Evolutionary conservation across 2,888 invertebrate species (phyloP).

Genomic region (Aplocera efformata): DNA sequence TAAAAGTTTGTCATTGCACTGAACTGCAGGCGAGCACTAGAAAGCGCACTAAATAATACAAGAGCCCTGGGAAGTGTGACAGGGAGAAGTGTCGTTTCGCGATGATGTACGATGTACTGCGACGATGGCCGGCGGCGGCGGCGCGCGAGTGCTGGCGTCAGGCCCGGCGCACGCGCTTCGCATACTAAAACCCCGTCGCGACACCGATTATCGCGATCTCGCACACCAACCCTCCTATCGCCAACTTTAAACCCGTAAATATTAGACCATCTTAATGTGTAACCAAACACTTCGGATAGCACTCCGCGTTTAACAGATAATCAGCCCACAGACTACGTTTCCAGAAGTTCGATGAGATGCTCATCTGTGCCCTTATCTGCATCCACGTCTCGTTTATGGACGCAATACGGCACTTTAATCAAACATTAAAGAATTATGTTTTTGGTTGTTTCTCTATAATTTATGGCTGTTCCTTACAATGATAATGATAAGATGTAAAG

Average conservation of each 20-base stretch:
- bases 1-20: slow-evolving; percentile 54
- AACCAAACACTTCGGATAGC: too few species aligned
- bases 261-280: slow-evolving; percentile 33
- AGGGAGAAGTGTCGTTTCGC: slow-evolving; percentile 53
- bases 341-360: slow-evolving; percentile 46
- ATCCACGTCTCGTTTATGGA: slow-evolving; percentile 21
- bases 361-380: slow-evolving; percentile 21
- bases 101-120: slow-evolving; percentile 40
- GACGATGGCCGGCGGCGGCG: slow-evolving; percentile 40
- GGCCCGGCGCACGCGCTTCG: slow-evolving; percentile 66
- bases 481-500: slow-evolving; percentile 20
- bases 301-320: too few species aligned
- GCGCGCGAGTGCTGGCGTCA: slow-evolving; percentile 58
- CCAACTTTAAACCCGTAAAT: slow-evolving; percentile 58
- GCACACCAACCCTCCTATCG: slow-evolving; percentile 46
- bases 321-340: slow-evolving; percentile 31
- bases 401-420: slow-evolving; percentile 14
- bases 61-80: slow-evolving; percentile 55
- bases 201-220: slow-evolving; percentile 63
- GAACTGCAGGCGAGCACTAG: slow-evolving; percentile 47
- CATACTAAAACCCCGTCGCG: slow-evolving; percentile 71
- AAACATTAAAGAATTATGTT: slow-evolving; percentile 17
- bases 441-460: slow-evolving; percentile 15
- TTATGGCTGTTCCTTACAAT: slow-evolving; percentile 4
- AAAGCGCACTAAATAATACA: slow-evolving; percentile 60